Base-by-base conservation (phyloP, 2,888 invertebrate species). In the Stenolophus ochropezus region DNA sequence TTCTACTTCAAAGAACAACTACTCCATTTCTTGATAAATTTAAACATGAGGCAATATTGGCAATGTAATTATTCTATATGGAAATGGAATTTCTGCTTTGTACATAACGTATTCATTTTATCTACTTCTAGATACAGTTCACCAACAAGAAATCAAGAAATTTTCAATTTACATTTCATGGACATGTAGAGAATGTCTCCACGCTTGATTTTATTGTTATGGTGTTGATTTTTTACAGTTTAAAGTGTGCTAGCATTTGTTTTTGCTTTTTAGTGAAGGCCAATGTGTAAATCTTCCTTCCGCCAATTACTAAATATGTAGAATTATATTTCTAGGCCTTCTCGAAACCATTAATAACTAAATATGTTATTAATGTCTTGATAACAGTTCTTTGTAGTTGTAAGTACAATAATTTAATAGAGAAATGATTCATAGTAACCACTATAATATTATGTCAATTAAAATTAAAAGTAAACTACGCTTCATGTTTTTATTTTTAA, bases 291-390 rank as follows among this genome's bases (percentile, higher is more conserved):
- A 20, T 18, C 56, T 56, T 21, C 56, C 56, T 56, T 56, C 56
- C 56, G 56, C 11, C 21, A 20, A 21, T 56, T 21, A 11, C 56
- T 56, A 56, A 56, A 56, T 56, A 11, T 18, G 20, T 56, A 56
- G 56, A 56, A 56, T 56, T 56, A 56, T 56, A 20, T 56, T 56
- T 21, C 56, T 56, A 56, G 56, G 56, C 18, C 56, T 56, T 56
- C 56, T 20, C 11, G 56, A 56, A 56, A 56, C 8, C 2, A 56
- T 56, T 49, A 14, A 49, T 49, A 18, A 3, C 20, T 56, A 11
- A 56, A 56, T 20, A 21, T 56, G 20, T 21, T 56, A 56, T 56
- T 56, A 56, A 51, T 11, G 18, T 21, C 18, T 20, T 56, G 56
- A 56, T 56, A 56, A 56, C 21, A 56, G 56, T 56, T 56, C 20